phyloP scores from a whole-genome alignment of 2,888 invertebrate species.

The Coelogynopora nodosa region DNA sequence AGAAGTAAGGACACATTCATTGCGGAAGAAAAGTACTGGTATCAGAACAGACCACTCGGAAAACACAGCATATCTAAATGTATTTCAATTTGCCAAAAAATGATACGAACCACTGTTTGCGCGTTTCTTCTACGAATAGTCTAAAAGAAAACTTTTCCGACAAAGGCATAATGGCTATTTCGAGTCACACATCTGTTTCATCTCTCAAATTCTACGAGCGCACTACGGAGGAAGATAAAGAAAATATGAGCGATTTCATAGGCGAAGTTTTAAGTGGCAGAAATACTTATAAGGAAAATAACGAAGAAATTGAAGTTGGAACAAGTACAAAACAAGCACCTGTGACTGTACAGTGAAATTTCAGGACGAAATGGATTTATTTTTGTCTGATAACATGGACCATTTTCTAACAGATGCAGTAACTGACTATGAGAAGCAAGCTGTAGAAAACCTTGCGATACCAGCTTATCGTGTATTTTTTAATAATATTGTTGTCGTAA shows the following conservation, averaged over 20 bases:
- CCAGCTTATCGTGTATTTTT: no score
- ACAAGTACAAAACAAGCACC: no score
- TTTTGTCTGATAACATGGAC: no score
- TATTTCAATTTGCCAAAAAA: background rate
- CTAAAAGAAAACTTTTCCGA: constrained; percentile 9
- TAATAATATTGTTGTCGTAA: no score
- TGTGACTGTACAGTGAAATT: no score
- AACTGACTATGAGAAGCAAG: no score
- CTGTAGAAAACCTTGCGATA: no score
- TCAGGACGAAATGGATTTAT: no score
- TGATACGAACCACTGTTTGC: constrained; percentile 5
- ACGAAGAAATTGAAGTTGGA: no score
- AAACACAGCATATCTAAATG: background rate
- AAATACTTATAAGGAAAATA: no score
- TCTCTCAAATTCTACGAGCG: constrained; percentile 19
- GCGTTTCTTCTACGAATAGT: background rate
- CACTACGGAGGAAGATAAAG: background rate
- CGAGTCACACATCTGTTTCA: constrained; percentile 9
- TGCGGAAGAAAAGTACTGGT: background rate
- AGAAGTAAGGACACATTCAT: background rate
- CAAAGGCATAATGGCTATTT: constrained; percentile 18
- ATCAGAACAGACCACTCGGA: background rate
- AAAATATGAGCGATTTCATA: background rate
- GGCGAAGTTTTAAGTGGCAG: background rate
- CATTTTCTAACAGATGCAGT: no score